Evolutionary conservation across 2,888 invertebrate species (phyloP).

Genomic region (Salticus scenicus): DNA sequence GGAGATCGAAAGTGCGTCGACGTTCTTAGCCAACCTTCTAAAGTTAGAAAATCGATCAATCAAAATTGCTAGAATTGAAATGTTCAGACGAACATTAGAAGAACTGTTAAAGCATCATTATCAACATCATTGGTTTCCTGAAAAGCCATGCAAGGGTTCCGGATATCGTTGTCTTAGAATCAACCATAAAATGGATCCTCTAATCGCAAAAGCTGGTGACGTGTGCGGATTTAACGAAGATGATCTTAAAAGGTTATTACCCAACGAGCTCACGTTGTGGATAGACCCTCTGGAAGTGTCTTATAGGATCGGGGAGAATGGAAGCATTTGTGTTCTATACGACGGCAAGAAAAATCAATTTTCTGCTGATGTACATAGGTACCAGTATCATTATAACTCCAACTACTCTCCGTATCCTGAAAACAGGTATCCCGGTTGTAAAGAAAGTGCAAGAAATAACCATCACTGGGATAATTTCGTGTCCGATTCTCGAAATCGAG

Average conservation of each 20-base stretch:
- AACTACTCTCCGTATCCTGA: slow-evolving; percentile 32
- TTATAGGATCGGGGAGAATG: slow-evolving; percentile 82
- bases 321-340: slow-evolving; percentile 80
- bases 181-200: slow-evolving; percentile 83
- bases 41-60: slow-evolving; percentile 73
- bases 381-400: slow-evolving; percentile 24
- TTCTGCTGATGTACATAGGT: slow-evolving; percentile 48
- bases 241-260: slow-evolving; percentile 80
- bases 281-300: slow-evolving; percentile 85
- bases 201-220: slow-evolving; percentile 81
- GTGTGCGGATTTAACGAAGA: slow-evolving; percentile 80
- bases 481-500: slow-evolving; percentile 52
- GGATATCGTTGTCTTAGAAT: slow-evolving; percentile 84
- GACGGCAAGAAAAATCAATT: slow-evolving; percentile 73
- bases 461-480: slow-evolving; percentile 55
- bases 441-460: slow-evolving; percentile 50
- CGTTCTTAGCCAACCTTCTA: slow-evolving; percentile 78
- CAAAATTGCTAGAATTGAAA: slow-evolving; percentile 76
- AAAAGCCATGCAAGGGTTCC: slow-evolving; percentile 83
- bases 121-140: slow-evolving; percentile 85
- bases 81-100: slow-evolving; percentile 77
- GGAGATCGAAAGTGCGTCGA: slow-evolving; percentile 79
- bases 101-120: slow-evolving; percentile 78
- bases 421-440: slow-evolving; percentile 62
- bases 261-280: slow-evolving; percentile 85